Evolutionary conservation across 2,888 invertebrate species (phyloP).

Genomic region (Catocala sponsa): DNA sequence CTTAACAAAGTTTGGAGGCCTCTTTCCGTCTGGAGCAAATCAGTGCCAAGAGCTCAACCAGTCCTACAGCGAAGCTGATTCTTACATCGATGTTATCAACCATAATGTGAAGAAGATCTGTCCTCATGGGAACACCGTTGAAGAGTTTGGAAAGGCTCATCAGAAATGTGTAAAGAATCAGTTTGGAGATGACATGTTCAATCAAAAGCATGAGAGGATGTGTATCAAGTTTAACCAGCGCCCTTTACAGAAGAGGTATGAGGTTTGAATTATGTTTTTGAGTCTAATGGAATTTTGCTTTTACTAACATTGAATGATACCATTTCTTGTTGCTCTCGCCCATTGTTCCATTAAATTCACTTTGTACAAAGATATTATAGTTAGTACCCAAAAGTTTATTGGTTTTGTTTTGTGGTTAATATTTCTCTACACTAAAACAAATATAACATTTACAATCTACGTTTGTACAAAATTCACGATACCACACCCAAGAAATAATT

Average conservation of each 20-base stretch:
- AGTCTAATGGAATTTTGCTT: neutral
- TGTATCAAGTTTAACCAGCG: constrained; percentile 86
- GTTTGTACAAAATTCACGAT: neutral
- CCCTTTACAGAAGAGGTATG: constrained; percentile 80
- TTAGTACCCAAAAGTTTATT: neutral
- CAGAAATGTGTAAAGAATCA: constrained; percentile 84
- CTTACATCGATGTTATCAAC: constrained; percentile 81
- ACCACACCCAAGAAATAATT: neutral
- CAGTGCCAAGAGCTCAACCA: constrained; percentile 84
- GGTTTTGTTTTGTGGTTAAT: constrained; percentile 1
- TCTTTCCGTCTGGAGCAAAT: constrained; percentile 83
- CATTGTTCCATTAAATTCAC: no score
- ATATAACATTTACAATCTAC: neutral
- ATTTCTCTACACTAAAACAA: neutral
- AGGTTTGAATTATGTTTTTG: neutral
- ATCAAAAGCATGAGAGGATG: constrained; percentile 83
- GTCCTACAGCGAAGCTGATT: constrained; percentile 83
- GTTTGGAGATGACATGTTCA: constrained; percentile 70
- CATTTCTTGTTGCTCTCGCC: no score
- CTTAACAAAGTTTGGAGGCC: constrained; percentile 82
- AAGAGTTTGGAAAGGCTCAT: constrained; percentile 85
- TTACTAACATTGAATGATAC: neutral
- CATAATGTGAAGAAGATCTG: constrained; percentile 79
- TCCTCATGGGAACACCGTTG: constrained; percentile 81
- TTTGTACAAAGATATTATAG: no score